These are phyloP conservation scores for Urophycis tenuis DNA, from an alignment of 2,797 vertebrate genomes.

Conservation along the genomic window DNA sequence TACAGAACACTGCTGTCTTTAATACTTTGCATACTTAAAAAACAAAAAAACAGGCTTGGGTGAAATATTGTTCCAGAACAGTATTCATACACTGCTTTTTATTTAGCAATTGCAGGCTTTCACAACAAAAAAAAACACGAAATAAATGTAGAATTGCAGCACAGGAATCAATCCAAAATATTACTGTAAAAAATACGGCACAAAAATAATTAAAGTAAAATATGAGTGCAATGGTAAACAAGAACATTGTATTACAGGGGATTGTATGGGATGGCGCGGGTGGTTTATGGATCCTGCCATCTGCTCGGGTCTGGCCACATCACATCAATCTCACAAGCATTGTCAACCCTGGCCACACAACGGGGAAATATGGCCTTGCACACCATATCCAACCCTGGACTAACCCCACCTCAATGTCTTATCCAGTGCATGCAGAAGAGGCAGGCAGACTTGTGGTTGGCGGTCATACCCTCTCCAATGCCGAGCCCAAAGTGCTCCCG, in stretches of 20 bases:
- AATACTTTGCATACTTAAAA: background rate
- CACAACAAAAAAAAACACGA: no score
- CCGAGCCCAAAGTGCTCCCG: background rate
- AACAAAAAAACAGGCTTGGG: background rate
- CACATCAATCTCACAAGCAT: slow-evolving; percentile 3
- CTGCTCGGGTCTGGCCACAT: slow-evolving; percentile 6
- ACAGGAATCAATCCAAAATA: background rate
- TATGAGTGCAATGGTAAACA: slow-evolving; percentile 9
- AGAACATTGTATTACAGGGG: background rate
- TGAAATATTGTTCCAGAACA: background rate
- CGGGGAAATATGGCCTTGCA: background rate
- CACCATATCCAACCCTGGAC: no score
- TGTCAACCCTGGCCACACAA: slow-evolving; percentile 8
- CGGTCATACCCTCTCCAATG: background rate
- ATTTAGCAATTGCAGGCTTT: no score
- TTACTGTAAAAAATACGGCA: background rate
- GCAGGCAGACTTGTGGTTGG: slow-evolving; percentile 9
- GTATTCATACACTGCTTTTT: no score
- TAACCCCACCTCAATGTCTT: no score
- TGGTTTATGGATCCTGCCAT: slow-evolving; percentile 8
- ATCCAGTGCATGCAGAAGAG: slow-evolving; percentile 10
- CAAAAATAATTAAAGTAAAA: background rate
- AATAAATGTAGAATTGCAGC: no score
- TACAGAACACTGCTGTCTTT: background rate
- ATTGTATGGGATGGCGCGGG: background rate